phyloP scores from a whole-genome alignment of 1,140 invertebrate species.

The Himalopsyche phryganea region DNA sequence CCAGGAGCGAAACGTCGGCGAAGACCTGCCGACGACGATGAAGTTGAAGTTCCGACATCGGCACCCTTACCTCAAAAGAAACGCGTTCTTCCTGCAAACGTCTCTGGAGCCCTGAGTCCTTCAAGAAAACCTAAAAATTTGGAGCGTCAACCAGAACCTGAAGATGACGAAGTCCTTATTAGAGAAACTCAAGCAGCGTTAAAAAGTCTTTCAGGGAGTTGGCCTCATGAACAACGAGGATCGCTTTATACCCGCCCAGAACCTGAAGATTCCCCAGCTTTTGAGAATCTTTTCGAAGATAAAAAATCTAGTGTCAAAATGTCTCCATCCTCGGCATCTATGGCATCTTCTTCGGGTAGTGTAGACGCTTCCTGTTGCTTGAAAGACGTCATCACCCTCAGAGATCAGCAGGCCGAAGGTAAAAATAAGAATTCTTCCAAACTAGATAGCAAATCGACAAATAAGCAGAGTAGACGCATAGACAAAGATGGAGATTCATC shows the following conservation, averaged over 20 bases:
- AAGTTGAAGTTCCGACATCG: conserved; percentile 37
- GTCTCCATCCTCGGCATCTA: conserved; percentile 59
- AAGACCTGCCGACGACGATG: conserved; percentile 42
- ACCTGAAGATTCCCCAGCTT: conserved; percentile 72
- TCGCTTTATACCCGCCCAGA: conserved; percentile 62
- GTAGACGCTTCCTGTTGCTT: conserved; percentile 57
- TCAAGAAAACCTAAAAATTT: conserved; percentile 34
- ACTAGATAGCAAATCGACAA: conserved; percentile 38
- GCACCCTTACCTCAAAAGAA: conserved; percentile 36
- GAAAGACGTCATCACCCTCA: conserved; percentile 65
- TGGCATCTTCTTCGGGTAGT: conserved; percentile 58
- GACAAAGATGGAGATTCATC: conserved; percentile 43
- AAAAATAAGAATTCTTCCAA: conserved; percentile 37
- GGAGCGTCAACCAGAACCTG: conserved; percentile 37
- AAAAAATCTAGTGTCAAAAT: conserved; percentile 65
- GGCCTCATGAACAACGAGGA: conserved; percentile 63
- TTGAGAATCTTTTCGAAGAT: conserved; percentile 82
- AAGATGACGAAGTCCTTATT: conserved; percentile 77
- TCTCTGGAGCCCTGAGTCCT: conserved; percentile 36
- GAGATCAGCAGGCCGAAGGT: conserved; percentile 52
- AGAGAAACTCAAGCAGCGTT: conserved; percentile 81
- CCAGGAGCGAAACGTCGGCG: conserved; percentile 41
- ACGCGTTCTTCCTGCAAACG: conserved; percentile 36
- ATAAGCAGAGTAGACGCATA: conserved; percentile 42
- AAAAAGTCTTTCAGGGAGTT: conserved; percentile 77